These are phyloP conservation scores for Psix sp. DNA, from an alignment of 1,140 invertebrate genomes.

Conservation along the genomic window DNA sequence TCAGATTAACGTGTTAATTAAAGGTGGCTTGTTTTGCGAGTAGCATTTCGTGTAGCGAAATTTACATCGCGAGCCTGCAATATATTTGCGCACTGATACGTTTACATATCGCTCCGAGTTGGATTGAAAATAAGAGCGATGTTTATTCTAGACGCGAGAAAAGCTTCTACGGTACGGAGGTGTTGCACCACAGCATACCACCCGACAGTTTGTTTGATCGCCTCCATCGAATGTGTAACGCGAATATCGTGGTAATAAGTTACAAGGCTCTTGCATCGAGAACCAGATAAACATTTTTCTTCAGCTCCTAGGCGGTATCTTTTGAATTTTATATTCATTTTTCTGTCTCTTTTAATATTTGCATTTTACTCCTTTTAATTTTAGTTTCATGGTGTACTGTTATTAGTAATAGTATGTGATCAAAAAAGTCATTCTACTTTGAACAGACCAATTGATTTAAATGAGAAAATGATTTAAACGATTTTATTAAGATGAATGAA, in stretches of 20 bases:
- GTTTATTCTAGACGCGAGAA: conserved; percentile 51
- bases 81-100: conserved; percentile 42
- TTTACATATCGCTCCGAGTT: conserved; percentile 42
- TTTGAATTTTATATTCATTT: too few species aligned
- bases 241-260: conserved; percentile 54
- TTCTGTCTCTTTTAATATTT: too few species aligned
- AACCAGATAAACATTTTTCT: conserved; percentile 35
- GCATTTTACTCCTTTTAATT: too few species aligned
- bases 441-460: background rate
- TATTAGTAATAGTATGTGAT: too few species aligned
- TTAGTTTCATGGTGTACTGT: too few species aligned
- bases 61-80: conserved; percentile 38
- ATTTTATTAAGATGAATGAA: background rate
- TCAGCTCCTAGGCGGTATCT: conserved; percentile 14
- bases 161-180: conserved; percentile 47
- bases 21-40: conserved; percentile 30
- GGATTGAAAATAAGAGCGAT: conserved; percentile 45
- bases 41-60: conserved; percentile 38
- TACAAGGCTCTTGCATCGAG: conserved; percentile 36
- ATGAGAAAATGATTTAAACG: background rate
- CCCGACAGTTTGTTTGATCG: conserved; percentile 38
- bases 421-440: too few species aligned
- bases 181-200: conserved; percentile 20
- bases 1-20: conserved; percentile 55
- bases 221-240: conserved; percentile 47